Evolutionary conservation across 2,113 vertebrate genomes (phyloP), one percentile per base, ranked within the genome.

Genomic region (Cacatua alba): DNA sequence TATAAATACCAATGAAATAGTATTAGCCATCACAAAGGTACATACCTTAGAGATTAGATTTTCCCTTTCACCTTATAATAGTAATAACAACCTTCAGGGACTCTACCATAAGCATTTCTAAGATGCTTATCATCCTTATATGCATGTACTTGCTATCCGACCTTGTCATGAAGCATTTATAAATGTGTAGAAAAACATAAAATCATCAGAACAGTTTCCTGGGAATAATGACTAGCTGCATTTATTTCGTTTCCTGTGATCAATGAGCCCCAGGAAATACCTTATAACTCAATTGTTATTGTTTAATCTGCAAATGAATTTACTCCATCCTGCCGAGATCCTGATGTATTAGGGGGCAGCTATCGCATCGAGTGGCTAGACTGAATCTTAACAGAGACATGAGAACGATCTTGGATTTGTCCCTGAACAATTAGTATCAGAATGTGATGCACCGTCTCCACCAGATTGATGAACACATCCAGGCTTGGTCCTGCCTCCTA

Each of bases 161-260:
- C 69, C 72, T 94, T 96, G 80, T 88, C 76, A 81, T 37, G 25
- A 95, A 81, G 31, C 43, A 64, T 86, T 96, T 93, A 52, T 52
- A 88, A 92, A 46, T 69, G 43, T 69, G 31, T 79, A 84, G 52
- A 93, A 92, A 94, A 82, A 8, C 92, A 69, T 79, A 92, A 91
- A 97, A 89, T 72, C 6, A 86, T 79, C 72, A 69, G 24, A 95
- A 94, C 21, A 14, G 9, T 79, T 96, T 96, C 69, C 86, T 95
- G 69, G 39, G 82, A 92, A 82, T 91, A 94, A 96, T 60, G 44
- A 94, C 52, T 86, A 79, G 15, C 39, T 93, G 65, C 35, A 72
- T 90, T 86, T 91, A 69, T 88, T 93, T 96, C 57, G 41, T 79
- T 92, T 28, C 23, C 33, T 76, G 33, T 91, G 88, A 97, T 89